Conservation (phyloP, 2,797 vertebrate genomes). For the Apogon talboti region DNA sequence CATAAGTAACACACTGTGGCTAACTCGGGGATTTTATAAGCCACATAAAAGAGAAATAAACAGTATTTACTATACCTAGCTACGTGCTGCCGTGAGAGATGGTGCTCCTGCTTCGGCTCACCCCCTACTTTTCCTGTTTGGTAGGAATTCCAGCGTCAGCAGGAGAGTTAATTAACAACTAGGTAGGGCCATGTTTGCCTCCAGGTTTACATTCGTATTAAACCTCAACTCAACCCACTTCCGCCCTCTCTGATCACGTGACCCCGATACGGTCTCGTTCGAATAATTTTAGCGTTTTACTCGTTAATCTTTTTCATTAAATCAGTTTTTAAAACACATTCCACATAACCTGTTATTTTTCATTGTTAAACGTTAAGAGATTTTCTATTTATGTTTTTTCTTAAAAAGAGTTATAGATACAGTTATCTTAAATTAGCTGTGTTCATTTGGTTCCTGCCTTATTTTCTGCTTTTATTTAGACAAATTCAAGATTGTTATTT, state of each 20-base stretch:
- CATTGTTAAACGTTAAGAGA: too few species aligned
- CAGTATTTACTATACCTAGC: conserved; percentile 1
- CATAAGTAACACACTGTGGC: too few species aligned
- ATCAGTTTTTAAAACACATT: too few species aligned
- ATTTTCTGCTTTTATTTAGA: too few species aligned
- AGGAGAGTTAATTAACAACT: not conserved
- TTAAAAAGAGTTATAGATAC: too few species aligned
- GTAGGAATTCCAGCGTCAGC: not conserved
- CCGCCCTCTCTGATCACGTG: conserved; percentile 24
- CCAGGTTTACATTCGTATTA: not conserved
- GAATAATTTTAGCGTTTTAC: not conserved
- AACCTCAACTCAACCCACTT: conserved; percentile 5
- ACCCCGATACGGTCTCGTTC: not conserved
- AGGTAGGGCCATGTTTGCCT: not conserved
- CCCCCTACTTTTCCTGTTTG: conserved; percentile 29
- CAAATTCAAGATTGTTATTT: too few species aligned
- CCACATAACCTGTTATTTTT: too few species aligned
- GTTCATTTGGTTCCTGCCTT: too few species aligned
- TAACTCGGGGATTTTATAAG: conserved; percentile 1
- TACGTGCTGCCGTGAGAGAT: not conserved
- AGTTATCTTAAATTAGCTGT: too few species aligned
- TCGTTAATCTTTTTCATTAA: too few species aligned
- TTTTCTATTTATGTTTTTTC: too few species aligned
- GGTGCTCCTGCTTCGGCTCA: not conserved
- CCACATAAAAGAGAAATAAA: not conserved